Evolutionary conservation across 2,888 invertebrate genomes (phyloP).

Genomic region (Auanema sp.): DNA sequence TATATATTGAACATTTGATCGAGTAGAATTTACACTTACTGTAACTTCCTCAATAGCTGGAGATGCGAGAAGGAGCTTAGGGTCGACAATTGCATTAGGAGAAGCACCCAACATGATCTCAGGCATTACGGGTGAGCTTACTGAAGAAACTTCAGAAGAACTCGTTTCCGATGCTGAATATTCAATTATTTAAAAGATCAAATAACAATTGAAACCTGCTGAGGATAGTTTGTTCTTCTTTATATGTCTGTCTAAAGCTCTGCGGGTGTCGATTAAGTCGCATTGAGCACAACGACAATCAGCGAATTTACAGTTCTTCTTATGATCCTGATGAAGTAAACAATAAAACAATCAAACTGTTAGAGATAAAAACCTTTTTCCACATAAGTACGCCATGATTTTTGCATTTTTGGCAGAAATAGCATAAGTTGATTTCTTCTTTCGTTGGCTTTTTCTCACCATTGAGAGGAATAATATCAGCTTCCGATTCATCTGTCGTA

Average conservation of each 20-base stretch:
- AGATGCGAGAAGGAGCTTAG: no score
- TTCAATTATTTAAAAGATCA: neutral
- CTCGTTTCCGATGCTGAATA: slow-evolving; percentile 7
- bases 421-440: slow-evolving; percentile 43
- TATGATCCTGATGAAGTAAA: slow-evolving; percentile 48
- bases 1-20: no score
- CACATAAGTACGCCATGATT: slow-evolving; percentile 59
- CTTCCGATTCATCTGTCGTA: slow-evolving; percentile 48
- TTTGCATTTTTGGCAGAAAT: slow-evolving; percentile 63
- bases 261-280: slow-evolving; percentile 56
- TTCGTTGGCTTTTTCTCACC: slow-evolving; percentile 20
- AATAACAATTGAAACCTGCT: slow-evolving; percentile 1
- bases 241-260: slow-evolving; percentile 57
- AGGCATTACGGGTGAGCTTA: slow-evolving; percentile 7
- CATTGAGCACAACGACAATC: slow-evolving; percentile 56
- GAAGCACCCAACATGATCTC: no score
- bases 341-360: neutral
- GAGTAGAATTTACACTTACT: no score
- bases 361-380: slow-evolving; percentile 48
- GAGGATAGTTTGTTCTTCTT: slow-evolving; percentile 33
- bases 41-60: no score
- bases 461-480: slow-evolving; percentile 49
- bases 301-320: slow-evolving; percentile 52
- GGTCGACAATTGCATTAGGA: no score
- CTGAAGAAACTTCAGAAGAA: slow-evolving; percentile 17